phyloP scores from a whole-genome alignment of 2,888 invertebrate species.

The Monochamus alternatus region DNA sequence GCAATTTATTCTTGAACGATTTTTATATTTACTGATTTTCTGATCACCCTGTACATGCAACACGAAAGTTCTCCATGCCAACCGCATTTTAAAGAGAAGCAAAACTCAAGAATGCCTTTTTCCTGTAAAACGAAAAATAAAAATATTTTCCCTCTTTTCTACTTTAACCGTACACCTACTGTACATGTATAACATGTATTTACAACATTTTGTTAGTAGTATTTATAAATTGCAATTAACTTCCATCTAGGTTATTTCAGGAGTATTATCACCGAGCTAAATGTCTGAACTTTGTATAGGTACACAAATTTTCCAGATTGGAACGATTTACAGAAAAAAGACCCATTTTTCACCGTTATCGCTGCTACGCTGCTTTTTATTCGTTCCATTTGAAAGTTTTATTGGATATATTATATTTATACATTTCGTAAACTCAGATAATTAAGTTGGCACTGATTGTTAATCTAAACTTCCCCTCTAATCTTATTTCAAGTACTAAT shows the following conservation, averaged over 20 bases:
- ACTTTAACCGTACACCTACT: too few species aligned
- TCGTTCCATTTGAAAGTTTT: not conserved
- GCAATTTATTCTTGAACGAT: too few species aligned
- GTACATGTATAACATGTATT: not conserved
- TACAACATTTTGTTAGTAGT: not conserved
- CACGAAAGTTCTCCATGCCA: too few species aligned
- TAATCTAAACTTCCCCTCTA: not conserved
- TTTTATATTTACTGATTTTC: too few species aligned
- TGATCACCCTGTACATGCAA: too few species aligned
- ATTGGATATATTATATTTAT: slow-evolving; percentile 2
- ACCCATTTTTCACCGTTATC: slow-evolving; percentile 4
- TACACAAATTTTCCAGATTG: not conserved
- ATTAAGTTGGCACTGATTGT: not conserved
- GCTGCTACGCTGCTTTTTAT: not conserved
- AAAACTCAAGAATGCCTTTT: too few species aligned
- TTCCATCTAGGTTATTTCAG: not conserved
- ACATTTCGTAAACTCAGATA: not conserved
- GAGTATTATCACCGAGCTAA: not conserved
- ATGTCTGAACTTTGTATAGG: not conserved
- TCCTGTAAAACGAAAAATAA: too few species aligned
- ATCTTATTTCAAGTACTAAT: too few species aligned
- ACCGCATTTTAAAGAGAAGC: too few species aligned
- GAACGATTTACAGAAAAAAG: not conserved
- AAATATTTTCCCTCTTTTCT: too few species aligned
- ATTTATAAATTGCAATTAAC: not conserved